These are phyloP conservation scores for Hyla sarda DNA, from an alignment of 2,113 vertebrate species.

Conservation along the genomic window DNA sequence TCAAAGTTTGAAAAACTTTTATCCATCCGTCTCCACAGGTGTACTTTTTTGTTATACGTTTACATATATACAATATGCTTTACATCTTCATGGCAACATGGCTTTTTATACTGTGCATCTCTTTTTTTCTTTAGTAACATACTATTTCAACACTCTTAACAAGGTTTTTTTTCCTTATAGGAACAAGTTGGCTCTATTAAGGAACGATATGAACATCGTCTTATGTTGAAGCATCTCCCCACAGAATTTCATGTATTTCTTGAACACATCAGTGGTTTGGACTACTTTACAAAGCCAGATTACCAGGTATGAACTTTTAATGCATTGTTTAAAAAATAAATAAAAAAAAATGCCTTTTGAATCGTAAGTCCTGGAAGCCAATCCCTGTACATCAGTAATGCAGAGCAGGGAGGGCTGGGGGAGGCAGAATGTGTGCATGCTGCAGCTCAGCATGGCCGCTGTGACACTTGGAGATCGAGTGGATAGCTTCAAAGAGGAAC, in stretches of 20 bases:
- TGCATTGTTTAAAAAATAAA: not conserved
- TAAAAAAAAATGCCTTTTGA: no score
- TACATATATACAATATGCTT: not conserved
- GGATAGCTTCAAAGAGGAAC: no score
- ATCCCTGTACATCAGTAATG: no score
- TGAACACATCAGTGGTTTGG: slow-evolving; percentile 91
- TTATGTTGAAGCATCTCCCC: slow-evolving; percentile 97
- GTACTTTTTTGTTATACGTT: no score
- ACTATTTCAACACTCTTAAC: not conserved
- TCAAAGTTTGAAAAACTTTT: no score
- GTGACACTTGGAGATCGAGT: no score
- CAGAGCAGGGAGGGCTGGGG: no score
- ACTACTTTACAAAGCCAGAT: slow-evolving; percentile 98
- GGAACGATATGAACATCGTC: slow-evolving; percentile 92
- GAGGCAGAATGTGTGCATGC: no score
- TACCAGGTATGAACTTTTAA: slow-evolving; percentile 84
- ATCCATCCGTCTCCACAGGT: no score
- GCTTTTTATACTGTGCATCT: not conserved
- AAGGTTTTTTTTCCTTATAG: slow-evolving; percentile 66
- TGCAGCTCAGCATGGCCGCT: no score
- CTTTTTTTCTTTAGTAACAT: not conserved
- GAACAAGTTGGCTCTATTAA: slow-evolving; percentile 98
- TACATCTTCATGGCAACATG: not conserved
- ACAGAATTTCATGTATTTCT: slow-evolving; percentile 91
- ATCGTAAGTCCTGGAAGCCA: no score